Conservation (phyloP, 2,888 invertebrate genomes). For the Temnothorax rugatulus region DNA sequence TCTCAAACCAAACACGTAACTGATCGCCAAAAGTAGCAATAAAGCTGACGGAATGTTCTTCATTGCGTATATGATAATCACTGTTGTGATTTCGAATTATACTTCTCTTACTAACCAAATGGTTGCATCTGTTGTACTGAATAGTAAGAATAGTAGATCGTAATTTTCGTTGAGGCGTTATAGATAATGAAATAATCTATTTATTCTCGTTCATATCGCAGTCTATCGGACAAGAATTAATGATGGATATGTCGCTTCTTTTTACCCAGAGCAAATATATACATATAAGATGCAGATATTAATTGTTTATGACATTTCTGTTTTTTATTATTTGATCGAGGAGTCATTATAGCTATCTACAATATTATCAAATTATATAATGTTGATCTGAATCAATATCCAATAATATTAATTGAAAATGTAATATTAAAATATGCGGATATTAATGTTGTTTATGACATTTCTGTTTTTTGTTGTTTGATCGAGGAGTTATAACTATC, state of each 20-base stretch:
- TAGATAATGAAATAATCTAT: slow-evolving; percentile 16
- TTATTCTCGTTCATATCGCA: neutral
- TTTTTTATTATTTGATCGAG: neutral
- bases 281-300: neutral
- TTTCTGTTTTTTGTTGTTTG: neutral
- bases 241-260: neutral
- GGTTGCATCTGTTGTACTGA: neutral
- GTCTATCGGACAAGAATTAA: neutral
- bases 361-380: neutral
- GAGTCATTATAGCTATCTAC: neutral
- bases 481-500: neutral
- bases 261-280: neutral
- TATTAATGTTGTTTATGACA: slow-evolving; percentile 3
- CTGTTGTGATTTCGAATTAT: neutral
- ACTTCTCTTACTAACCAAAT: neutral
- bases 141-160: neutral
- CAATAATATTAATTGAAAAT: neutral
- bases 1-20: neutral
- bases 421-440: neutral
- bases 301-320: neutral
- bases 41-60: neutral
- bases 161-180: neutral
- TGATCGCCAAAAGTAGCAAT: neutral
- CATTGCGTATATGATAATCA: neutral
- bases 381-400: neutral